Conservation (phyloP, 1,140 invertebrate genomes). For the Phenacoccus solenopsis region DNA sequence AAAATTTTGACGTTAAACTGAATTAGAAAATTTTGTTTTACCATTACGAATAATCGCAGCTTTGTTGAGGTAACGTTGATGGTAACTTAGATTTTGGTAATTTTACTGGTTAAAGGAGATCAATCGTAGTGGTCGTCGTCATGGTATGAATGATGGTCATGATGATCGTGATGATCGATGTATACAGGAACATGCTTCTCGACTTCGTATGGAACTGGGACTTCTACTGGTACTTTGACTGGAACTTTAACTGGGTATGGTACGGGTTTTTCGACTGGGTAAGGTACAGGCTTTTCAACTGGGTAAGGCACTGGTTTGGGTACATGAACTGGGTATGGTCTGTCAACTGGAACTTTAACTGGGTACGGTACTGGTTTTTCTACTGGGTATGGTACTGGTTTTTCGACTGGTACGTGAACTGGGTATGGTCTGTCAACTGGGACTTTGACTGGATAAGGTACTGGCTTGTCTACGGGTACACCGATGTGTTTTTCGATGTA, state of each 20-base stretch:
- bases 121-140: slow-evolving; percentile 15
- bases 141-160: slow-evolving; percentile 5
- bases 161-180: slow-evolving; percentile 41
- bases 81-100: too few species aligned
- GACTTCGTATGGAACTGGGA: slow-evolving; percentile 42
- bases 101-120: neutral
- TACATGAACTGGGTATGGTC: slow-evolving; percentile 35
- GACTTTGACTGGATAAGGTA: slow-evolving; percentile 57
- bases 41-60: neutral
- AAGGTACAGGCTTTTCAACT: slow-evolving; percentile 61
- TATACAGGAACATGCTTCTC: slow-evolving; percentile 51
- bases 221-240: slow-evolving; percentile 35
- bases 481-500: slow-evolving; percentile 35
- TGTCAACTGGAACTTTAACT: slow-evolving; percentile 49
- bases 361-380: slow-evolving; percentile 48
- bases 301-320: slow-evolving; percentile 38
- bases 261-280: slow-evolving; percentile 49
- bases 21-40: too few species aligned
- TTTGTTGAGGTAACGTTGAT: too few species aligned
- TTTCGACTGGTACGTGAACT: slow-evolving; percentile 38
- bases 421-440: slow-evolving; percentile 50
- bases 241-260: slow-evolving; percentile 45
- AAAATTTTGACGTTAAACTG: too few species aligned
- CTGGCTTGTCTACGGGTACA: slow-evolving; percentile 56
- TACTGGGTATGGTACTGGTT: slow-evolving; percentile 42